phyloP scores from a whole-genome alignment of 2,888 invertebrate species.

The Cynaeus angustus region DNA sequence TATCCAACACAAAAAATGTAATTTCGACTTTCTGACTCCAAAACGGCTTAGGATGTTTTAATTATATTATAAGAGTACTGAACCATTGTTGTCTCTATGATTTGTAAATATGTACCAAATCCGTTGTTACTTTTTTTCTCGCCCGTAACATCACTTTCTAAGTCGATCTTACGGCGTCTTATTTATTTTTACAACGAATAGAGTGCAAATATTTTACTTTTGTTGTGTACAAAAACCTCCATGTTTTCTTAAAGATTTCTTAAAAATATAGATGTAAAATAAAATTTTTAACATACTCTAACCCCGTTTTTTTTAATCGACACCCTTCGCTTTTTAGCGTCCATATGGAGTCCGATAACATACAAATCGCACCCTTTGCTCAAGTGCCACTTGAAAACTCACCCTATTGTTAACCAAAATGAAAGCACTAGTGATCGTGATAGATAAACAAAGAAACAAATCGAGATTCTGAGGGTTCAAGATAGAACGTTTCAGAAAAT shows the following conservation, averaged over 20 bases:
- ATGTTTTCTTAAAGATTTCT: conserved; percentile 55
- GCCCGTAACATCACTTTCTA: conserved; percentile 19
- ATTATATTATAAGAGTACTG: too few species aligned
- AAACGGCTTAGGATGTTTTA: conserved; percentile 8
- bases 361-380: conserved; percentile 57
- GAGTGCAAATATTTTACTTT: conserved; percentile 56
- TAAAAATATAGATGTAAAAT: conserved; percentile 61
- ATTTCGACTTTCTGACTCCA: too few species aligned
- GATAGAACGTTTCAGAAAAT: neutral
- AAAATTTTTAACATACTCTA: conserved; percentile 54
- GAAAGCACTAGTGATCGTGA: conserved; percentile 60
- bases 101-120: conserved; percentile 30
- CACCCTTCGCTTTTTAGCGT: conserved; percentile 43
- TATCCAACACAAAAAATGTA: too few species aligned
- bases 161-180: conserved; percentile 9
- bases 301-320: conserved; percentile 24
- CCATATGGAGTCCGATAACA: conserved; percentile 61
- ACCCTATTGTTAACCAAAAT: conserved; percentile 57
- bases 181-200: conserved; percentile 46
- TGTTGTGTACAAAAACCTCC: conserved; percentile 53
- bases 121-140: conserved; percentile 9
- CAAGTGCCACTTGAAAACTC: conserved; percentile 50
- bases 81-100: conserved; percentile 9
- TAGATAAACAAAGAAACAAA: conserved; percentile 61
- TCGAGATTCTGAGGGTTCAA: conserved; percentile 19